Evolutionary conservation across 2,797 vertebrate species (phyloP).

Genomic region (Phataginus tricuspis): DNA sequence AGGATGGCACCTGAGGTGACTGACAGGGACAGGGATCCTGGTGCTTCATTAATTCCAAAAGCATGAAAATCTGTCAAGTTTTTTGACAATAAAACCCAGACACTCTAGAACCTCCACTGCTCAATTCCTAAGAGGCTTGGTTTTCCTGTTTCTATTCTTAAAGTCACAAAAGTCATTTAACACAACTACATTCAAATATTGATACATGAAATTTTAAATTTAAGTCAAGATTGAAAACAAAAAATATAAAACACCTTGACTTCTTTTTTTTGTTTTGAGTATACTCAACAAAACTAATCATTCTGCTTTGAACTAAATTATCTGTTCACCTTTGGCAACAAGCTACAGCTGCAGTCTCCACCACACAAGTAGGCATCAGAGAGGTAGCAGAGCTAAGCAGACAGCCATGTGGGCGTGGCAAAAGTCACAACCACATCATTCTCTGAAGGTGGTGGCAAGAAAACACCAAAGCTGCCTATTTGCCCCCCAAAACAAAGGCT

Average conservation of each 20-base stretch:
- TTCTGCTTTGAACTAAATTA: constrained; percentile 1
- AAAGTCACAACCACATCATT: background rate
- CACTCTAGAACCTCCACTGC: background rate
- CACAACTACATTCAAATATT: background rate
- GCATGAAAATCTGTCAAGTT: background rate
- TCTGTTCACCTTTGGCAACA: background rate
- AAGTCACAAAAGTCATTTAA: background rate
- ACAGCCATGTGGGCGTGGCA: background rate
- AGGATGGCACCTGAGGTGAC: background rate
- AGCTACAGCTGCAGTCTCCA: background rate
- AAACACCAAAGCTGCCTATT: background rate
- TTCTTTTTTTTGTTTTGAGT: too few species aligned
- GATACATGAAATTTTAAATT: background rate
- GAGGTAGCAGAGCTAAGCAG: background rate
- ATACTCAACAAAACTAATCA: background rate
- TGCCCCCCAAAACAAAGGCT: background rate
- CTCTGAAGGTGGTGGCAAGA: background rate
- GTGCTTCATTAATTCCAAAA: background rate
- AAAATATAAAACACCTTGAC: background rate
- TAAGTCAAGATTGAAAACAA: constrained; percentile 29
- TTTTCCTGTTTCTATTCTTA: background rate
- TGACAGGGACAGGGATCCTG: background rate
- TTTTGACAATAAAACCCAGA: constrained; percentile 6
- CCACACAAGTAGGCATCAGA: background rate
- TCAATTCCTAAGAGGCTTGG: background rate